Evolutionary conservation across 1,140 invertebrate genomes (phyloP).

Genomic region (Hestina assimilis): DNA sequence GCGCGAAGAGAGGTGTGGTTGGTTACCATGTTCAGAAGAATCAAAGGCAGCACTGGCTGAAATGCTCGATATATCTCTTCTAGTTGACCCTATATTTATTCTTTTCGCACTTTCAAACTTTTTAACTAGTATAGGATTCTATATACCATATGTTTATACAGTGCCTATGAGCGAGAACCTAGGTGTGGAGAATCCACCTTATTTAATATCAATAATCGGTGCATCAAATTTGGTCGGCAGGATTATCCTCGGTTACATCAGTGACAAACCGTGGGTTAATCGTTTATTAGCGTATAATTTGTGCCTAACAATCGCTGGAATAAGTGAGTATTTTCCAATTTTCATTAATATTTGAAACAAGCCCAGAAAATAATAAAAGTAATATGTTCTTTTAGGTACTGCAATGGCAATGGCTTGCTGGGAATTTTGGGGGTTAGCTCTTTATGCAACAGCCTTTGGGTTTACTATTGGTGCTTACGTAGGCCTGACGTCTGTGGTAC

Average conservation of each 20-base stretch:
- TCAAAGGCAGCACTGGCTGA: constrained; percentile 85
- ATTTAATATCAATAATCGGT: constrained; percentile 89
- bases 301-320: constrained; percentile 90
- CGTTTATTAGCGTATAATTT: constrained; percentile 92
- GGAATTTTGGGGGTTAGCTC: constrained; percentile 83
- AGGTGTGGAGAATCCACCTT: constrained; percentile 79
- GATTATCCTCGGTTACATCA: constrained; percentile 90
- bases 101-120: constrained; percentile 96
- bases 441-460: constrained; percentile 92
- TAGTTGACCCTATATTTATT: constrained; percentile 92
- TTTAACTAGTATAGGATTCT: constrained; percentile 97
- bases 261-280: constrained; percentile 93
- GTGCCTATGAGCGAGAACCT: constrained; percentile 82
- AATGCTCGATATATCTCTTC: constrained; percentile 91
- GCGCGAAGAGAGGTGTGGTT: constrained; percentile 73
- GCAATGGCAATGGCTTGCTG: constrained; percentile 85
- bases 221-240: constrained; percentile 93
- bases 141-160: constrained; percentile 94
- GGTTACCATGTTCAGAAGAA: constrained; percentile 79
- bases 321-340: constrained; percentile 81
- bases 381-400: constrained; percentile 82
- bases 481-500: constrained; percentile 93
- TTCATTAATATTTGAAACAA: too few relatives aligned
- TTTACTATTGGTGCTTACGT: constrained; percentile 95
- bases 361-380: too few relatives aligned